Percentiles rank a stretch among this genome's conserved stretches.
Evolutionary conservation across 2,797 vertebrate species (phyloP).

Genomic region (Bradypus variegatus): DNA sequence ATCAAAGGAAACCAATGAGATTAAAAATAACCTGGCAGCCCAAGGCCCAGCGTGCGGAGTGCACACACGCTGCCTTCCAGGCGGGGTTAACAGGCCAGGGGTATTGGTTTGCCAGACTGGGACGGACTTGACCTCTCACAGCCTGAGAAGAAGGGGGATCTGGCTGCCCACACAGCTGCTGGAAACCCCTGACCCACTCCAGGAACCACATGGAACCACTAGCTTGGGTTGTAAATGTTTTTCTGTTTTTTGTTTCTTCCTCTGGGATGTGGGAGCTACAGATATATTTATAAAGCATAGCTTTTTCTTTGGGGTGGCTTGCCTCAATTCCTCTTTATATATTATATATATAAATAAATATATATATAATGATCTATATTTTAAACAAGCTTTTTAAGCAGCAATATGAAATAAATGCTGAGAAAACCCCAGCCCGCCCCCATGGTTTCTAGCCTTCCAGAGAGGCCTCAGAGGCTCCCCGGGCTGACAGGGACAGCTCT

Average conservation of each 20-base stretch:
- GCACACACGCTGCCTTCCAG: conserved; percentile 38
- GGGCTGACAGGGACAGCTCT: neutral
- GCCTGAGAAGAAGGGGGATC: conserved; percentile 2
- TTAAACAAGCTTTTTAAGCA: conserved; percentile 71
- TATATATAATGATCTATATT: conserved; percentile 67
- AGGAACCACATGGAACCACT: conserved; percentile 82
- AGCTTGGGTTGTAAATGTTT: conserved; percentile 93
- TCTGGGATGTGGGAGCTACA: conserved; percentile 92
- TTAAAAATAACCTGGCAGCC: conserved; percentile 64
- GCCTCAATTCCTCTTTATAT: conserved; percentile 68
- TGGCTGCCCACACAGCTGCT: neutral
- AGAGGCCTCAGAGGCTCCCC: conserved; percentile 2
- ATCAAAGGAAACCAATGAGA: conserved; percentile 56
- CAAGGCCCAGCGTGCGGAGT: neutral
- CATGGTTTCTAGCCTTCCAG: conserved; percentile 26
- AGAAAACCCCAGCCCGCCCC: neutral
- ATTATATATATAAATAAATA: conserved; percentile 65
- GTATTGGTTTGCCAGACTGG: conserved; percentile 27
- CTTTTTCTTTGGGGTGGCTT: conserved; percentile 62
- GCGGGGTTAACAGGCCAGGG: conserved; percentile 27
- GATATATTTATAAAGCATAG: conserved; percentile 97
- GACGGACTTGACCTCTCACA: conserved; percentile 23
- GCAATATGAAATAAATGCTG: conserved; percentile 74
- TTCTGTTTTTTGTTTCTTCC: conserved; percentile 83
- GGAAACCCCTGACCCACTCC: neutral